Evolutionary conservation across 2,113 vertebrate species (phyloP).

Genomic region (Python bivittatus): DNA sequence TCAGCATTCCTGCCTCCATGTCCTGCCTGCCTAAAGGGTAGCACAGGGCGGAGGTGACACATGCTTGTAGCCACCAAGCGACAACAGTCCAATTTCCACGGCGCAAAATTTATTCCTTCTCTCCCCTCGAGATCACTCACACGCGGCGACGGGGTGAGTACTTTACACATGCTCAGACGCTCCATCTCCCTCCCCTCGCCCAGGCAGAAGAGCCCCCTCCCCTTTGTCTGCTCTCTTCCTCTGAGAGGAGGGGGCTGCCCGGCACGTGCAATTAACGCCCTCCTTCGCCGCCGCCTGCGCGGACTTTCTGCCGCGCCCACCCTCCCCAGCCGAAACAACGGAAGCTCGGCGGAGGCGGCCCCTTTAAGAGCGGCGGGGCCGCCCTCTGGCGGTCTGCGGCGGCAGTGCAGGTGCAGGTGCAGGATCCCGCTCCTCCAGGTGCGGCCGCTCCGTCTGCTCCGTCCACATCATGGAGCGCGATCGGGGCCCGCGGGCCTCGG

Average conservation of each 20-base stretch:
- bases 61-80: not conserved
- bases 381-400: constrained; percentile 17
- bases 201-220: not conserved
- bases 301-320: not conserved
- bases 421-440: constrained; percentile 20
- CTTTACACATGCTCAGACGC: constrained; percentile 17
- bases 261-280: not conserved
- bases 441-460: constrained; percentile 19
- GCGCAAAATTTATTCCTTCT: not conserved
- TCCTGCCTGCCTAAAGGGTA: too few species aligned
- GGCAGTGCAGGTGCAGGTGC: constrained; percentile 28
- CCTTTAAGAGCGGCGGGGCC: constrained; percentile 23
- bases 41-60: not conserved
- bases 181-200: not conserved
- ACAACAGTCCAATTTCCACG: not conserved
- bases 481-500: constrained; percentile 34
- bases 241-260: not conserved
- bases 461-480: constrained; percentile 28
- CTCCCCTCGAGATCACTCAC: not conserved
- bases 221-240: not conserved
- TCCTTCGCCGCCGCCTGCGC: not conserved
- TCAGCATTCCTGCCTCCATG: not conserved
- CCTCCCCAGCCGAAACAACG: not conserved
- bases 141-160: not conserved
- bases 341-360: not conserved